Conservation (phyloP, 2,113 vertebrate species). For the Rhegmatorhina hoffmannsi region DNA sequence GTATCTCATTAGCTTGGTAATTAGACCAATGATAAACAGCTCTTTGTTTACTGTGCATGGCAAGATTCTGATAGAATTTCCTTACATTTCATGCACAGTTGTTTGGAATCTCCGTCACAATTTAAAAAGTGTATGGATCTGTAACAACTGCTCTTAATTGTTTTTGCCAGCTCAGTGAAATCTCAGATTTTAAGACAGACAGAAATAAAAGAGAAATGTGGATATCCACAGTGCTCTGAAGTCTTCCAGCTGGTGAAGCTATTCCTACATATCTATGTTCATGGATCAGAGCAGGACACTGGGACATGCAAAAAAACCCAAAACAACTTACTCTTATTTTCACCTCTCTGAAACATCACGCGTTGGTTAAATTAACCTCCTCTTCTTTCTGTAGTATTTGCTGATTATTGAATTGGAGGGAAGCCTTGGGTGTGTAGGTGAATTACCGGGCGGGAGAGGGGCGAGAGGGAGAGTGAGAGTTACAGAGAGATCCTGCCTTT, state of each 20-base stretch:
- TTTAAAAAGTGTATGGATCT: constrained; percentile 16
- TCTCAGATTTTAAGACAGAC: constrained; percentile 26
- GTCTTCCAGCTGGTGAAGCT: background rate
- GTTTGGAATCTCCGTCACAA: constrained; percentile 23
- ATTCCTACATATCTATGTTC: background rate
- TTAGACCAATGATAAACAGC: constrained; percentile 91
- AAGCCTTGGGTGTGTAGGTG: background rate
- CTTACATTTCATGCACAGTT: constrained; percentile 72
- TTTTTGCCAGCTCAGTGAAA: constrained; percentile 44
- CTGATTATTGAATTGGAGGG: background rate
- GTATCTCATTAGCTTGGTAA: constrained; percentile 92
- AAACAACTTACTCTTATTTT: background rate
- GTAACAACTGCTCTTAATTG: constrained; percentile 43
- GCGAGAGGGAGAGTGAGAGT: background rate
- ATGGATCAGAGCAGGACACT: background rate
- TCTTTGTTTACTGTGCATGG: constrained; percentile 80
- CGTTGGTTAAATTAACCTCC: background rate
- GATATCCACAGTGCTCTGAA: background rate
- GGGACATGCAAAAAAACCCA: background rate
- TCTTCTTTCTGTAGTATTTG: background rate
- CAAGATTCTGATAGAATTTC: constrained; percentile 73
- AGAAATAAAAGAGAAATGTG: background rate
- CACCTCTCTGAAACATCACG: background rate
- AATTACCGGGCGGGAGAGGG: background rate
- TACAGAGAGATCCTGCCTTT: background rate